Conservation (phyloP, 1,140 invertebrate species). For the Achatina immaculata region DNA sequence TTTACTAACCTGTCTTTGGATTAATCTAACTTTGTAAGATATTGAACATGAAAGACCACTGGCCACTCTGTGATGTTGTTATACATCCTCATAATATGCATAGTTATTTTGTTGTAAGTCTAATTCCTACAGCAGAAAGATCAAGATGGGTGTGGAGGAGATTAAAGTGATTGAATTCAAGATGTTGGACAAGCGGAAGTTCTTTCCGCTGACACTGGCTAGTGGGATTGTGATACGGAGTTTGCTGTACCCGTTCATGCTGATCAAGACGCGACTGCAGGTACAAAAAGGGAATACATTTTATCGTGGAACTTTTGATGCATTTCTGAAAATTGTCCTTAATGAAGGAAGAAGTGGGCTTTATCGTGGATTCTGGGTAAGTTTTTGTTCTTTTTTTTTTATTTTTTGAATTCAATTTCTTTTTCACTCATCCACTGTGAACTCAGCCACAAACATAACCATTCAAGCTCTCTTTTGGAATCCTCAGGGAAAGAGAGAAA, state of each 20-base stretch:
- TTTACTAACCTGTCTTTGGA: no score
- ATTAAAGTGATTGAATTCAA: slow-evolving; percentile 88
- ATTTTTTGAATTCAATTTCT: not conserved
- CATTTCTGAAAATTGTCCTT: slow-evolving; percentile 88
- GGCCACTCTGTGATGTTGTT: no score
- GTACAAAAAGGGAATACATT: slow-evolving; percentile 74
- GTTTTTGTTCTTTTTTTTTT: slow-evolving; percentile 22
- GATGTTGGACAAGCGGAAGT: slow-evolving; percentile 96
- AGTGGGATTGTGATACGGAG: slow-evolving; percentile 88
- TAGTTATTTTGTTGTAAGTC: no score
- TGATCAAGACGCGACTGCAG: slow-evolving; percentile 97
- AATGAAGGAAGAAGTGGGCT: slow-evolving; percentile 89
- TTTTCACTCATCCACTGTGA: no score
- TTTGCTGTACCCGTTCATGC: slow-evolving; percentile 92
- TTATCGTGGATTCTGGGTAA: slow-evolving; percentile 96
- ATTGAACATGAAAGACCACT: no score
- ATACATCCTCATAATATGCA: no score
- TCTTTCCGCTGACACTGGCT: slow-evolving; percentile 93
- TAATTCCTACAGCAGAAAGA: no score
- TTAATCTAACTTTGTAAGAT: no score
- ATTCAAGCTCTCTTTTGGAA: no score
- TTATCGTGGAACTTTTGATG: slow-evolving; percentile 90
- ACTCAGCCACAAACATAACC: no score
- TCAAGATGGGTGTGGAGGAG: slow-evolving; percentile 38
- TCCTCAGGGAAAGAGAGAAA: no score